These are phyloP conservation scores for Siniperca scherzeri DNA, from an alignment of 2,797 vertebrate species.

Conservation along the genomic window DNA sequence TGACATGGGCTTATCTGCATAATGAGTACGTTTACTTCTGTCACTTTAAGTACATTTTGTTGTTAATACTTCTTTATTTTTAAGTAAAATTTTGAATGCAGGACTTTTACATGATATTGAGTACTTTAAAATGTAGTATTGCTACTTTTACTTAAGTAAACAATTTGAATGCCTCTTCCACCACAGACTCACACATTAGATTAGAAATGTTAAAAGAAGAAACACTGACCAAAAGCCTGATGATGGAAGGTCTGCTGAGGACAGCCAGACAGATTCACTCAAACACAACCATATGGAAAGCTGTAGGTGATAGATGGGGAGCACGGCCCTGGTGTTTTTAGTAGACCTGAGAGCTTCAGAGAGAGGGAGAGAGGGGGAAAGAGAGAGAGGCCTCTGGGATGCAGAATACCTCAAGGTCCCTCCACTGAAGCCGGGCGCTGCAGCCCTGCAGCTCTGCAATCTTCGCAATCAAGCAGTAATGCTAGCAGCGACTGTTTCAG, in stretches of 20 bases:
- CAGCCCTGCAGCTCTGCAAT: slow-evolving; percentile 75
- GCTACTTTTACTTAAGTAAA: neutral
- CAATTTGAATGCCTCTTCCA: neutral
- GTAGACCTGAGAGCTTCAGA: slow-evolving; percentile 47
- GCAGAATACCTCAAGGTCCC: slow-evolving; percentile 71
- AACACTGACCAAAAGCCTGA: slow-evolving; percentile 35
- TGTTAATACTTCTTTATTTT: neutral
- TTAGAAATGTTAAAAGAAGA: slow-evolving; percentile 13
- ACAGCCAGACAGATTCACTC: slow-evolving; percentile 62
- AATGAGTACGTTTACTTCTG: neutral
- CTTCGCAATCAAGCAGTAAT: slow-evolving; percentile 85
- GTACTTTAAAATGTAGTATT: neutral
- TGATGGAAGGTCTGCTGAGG: slow-evolving; percentile 65
- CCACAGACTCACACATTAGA: neutral
- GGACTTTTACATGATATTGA: neutral
- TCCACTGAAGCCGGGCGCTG: slow-evolving; percentile 60
- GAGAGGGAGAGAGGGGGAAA: slow-evolving; percentile 13
- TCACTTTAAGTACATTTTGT: neutral
- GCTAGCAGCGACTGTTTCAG: slow-evolving; percentile 88
- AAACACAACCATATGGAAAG: slow-evolving; percentile 52
- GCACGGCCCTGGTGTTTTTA: slow-evolving; percentile 52
- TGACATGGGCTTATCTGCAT: neutral
- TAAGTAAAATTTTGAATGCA: neutral
- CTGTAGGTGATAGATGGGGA: slow-evolving; percentile 55
- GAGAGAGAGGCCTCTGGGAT: slow-evolving; percentile 60